Conservation (phyloP, 2,797 vertebrate genomes). For the Pagetopsis macropterus region DNA sequence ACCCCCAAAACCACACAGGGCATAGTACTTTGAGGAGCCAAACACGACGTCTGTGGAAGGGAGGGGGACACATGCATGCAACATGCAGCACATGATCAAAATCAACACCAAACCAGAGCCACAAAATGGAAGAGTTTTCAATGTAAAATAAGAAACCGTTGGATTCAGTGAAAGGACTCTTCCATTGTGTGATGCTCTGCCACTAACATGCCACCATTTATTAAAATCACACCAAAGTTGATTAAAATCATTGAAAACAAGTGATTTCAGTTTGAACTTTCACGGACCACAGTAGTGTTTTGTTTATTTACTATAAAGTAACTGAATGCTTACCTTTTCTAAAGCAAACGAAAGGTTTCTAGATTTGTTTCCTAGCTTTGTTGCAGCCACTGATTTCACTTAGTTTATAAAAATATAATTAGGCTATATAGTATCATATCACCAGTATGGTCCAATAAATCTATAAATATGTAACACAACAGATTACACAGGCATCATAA, state of each 20-base stretch:
- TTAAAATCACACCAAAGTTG: constrained; percentile 29
- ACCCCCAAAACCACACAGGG: constrained; percentile 86
- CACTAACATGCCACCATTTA: constrained; percentile 63
- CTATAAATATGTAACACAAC: background rate
- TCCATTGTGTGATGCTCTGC: constrained; percentile 42
- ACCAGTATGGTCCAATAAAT: background rate
- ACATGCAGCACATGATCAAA: constrained; percentile 72
- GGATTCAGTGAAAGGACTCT: constrained; percentile 25
- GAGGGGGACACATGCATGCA: constrained; percentile 69
- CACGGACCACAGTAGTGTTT: constrained; percentile 24
- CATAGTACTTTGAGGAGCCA: constrained; percentile 86
- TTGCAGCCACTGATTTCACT: background rate
- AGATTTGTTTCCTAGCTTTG: background rate
- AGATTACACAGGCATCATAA: background rate
- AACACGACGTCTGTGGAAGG: constrained; percentile 80
- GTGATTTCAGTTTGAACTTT: constrained; percentile 33
- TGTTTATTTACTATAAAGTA: background rate
- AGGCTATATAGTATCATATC: too few relatives aligned
- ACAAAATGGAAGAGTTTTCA: constrained; percentile 42
- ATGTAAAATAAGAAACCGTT: background rate
- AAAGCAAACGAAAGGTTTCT: background rate
- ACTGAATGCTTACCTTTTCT: background rate
- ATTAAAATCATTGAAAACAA: constrained; percentile 28
- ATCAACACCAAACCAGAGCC: constrained; percentile 54
- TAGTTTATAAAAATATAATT: background rate